A percentile compares a stretch with the other conserved stretches of the same genome.
Conservation (phyloP, 2,113 vertebrate genomes). For the Grammomys surdaster region DNA sequence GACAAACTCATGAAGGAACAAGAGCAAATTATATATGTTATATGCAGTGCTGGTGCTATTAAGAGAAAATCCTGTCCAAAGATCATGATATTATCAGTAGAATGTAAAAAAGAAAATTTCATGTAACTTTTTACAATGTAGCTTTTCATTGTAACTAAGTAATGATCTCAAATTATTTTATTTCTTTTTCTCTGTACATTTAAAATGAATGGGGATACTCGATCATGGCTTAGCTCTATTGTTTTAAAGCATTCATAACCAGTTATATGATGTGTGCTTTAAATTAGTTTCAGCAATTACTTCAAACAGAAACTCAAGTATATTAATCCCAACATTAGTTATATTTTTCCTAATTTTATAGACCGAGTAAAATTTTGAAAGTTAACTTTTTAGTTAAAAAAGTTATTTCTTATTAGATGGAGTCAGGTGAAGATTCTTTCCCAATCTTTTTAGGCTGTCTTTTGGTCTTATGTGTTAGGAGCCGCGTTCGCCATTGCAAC, state of each 20-base stretch:
- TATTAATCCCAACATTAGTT: background rate
- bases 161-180: constrained; percentile 15
- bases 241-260: background rate
- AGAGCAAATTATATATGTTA: background rate
- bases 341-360: background rate
- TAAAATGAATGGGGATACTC: too few relatives aligned
- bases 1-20: background rate
- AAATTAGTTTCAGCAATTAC: background rate
- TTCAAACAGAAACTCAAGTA: background rate
- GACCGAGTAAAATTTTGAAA: background rate
- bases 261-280: background rate
- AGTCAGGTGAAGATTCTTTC: too few relatives aligned
- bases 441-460: too few relatives aligned
- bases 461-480: too few relatives aligned
- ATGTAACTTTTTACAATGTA: background rate
- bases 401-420: too few relatives aligned
- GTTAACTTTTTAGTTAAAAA: background rate
- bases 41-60: background rate
- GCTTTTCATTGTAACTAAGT: background rate
- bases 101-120: background rate
- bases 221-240: background rate
- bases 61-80: background rate
- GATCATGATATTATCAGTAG: background rate
- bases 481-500: too few relatives aligned
- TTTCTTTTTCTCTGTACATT: background rate